phyloP scores from a whole-genome alignment of 2,888 invertebrate species.

The Apodemia hepburni region DNA sequence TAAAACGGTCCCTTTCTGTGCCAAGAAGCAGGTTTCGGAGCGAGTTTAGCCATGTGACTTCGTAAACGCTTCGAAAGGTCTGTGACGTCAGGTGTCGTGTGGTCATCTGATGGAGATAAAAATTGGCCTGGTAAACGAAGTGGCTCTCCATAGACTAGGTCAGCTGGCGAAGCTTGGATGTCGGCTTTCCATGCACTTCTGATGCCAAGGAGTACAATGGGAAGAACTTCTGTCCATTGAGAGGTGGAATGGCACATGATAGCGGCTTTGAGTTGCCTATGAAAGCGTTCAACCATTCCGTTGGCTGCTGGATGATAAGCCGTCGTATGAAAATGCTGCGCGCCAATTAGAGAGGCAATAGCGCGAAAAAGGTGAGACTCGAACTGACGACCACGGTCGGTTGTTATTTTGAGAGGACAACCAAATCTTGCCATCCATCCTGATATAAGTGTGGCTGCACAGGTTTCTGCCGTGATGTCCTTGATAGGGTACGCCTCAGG shows the following conservation, averaged over 20 bases:
- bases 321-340: constrained; percentile 24
- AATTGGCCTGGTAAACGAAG: constrained; percentile 37
- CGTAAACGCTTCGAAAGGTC: constrained; percentile 15
- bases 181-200: constrained; percentile 35
- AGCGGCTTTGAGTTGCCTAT: constrained; percentile 35
- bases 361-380: constrained; percentile 31
- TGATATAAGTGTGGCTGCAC: constrained; percentile 40
- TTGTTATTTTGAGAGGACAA: constrained; percentile 38
- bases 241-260: constrained; percentile 32
- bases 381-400: constrained; percentile 48
- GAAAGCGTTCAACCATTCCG: constrained; percentile 28
- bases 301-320: constrained; percentile 32
- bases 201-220: constrained; percentile 25
- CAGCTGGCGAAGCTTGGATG: constrained; percentile 32
- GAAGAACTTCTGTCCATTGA: constrained; percentile 28
- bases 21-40: constrained; percentile 22
- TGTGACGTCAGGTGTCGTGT: constrained; percentile 18
- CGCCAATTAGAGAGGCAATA: constrained; percentile 29
- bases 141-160: constrained; percentile 36
- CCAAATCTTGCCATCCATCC: constrained; percentile 37
- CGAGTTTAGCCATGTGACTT: constrained; percentile 17
- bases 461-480: constrained; percentile 48
- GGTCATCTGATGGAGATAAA: constrained; percentile 19
- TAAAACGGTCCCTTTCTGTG: constrained; percentile 22
- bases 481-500: constrained; percentile 42